These are phyloP conservation scores for Neomonachus schauinslandi DNA, from an alignment of 2,113 vertebrate species.

Conservation along the genomic window DNA sequence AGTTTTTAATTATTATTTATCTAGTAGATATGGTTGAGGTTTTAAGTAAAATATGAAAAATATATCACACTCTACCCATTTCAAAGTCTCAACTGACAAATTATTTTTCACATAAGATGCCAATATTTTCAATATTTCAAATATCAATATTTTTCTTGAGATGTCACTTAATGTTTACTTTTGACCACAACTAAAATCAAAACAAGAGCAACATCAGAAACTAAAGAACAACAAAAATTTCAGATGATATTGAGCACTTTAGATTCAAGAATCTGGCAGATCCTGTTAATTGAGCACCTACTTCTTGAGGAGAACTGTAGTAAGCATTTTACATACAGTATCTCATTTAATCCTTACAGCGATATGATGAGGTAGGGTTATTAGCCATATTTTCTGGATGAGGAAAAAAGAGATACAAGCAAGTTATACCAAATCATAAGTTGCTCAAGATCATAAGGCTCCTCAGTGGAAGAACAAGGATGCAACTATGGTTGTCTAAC, in stretches of 20 bases:
- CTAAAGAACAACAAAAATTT: not conserved
- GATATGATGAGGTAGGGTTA: not conserved
- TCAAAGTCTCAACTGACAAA: not conserved
- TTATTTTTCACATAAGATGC: not conserved
- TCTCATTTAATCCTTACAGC: not conserved
- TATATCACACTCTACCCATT: not conserved
- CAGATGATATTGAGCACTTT: not conserved
- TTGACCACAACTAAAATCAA: slow-evolving; percentile 1
- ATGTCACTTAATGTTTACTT: not conserved
- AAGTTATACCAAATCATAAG: not conserved
- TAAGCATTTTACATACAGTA: not conserved
- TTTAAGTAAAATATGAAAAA: slow-evolving; percentile 29
- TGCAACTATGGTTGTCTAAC: not conserved
- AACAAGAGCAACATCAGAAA: not conserved
- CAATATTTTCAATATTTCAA: not conserved
- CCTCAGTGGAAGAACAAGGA: not conserved
- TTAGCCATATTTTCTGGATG: not conserved
- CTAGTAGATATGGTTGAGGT: not conserved
- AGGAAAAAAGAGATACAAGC: not conserved
- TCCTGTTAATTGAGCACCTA: not conserved
- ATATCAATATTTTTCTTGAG: not conserved
- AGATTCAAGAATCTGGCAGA: not conserved
- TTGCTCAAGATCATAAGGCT: not conserved
- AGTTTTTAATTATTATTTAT: not conserved
- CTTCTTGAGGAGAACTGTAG: not conserved